These are phyloP conservation scores for Cacatua alba DNA, from an alignment of 2,113 vertebrate species.

Conservation along the genomic window DNA sequence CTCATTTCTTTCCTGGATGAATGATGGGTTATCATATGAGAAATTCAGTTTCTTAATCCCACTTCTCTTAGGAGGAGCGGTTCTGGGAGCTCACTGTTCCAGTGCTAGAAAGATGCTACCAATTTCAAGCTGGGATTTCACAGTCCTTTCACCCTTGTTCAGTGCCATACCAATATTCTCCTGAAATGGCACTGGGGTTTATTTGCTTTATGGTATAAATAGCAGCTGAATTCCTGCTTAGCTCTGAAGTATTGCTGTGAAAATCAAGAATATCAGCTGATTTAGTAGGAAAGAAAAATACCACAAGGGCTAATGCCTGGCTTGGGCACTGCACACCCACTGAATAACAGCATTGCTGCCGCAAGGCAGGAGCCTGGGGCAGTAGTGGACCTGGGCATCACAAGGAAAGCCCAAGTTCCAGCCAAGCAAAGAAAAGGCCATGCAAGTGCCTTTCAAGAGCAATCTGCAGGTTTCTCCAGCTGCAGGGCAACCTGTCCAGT, in stretches of 20 bases:
- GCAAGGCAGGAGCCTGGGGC: not conserved
- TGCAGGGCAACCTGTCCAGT: not conserved
- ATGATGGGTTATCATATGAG: not conserved
- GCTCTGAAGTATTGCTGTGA: conserved; percentile 47
- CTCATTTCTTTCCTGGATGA: not conserved
- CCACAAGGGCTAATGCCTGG: not conserved
- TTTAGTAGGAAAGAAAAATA: conserved; percentile 34
- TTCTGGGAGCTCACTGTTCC: not conserved
- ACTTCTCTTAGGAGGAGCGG: not conserved
- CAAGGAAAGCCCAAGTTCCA: not conserved
- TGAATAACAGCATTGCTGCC: not conserved
- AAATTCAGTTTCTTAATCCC: not conserved
- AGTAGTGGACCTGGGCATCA: not conserved
- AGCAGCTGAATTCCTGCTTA: not conserved
- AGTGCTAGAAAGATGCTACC: not conserved
- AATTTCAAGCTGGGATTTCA: conserved; percentile 33
- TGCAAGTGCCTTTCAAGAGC: not conserved
- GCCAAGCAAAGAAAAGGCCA: not conserved
- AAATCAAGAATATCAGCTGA: conserved; percentile 32
- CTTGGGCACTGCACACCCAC: not conserved
- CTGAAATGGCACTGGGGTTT: not conserved
- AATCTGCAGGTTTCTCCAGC: not conserved
- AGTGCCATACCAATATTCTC: not conserved
- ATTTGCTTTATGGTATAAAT: conserved; percentile 1
- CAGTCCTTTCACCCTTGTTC: not conserved